Percentiles rank a stretch among this genome's conserved stretches.
phyloP scores from a whole-genome alignment of 2,113 vertebrate genomes.

The Symphodus melops region DNA sequence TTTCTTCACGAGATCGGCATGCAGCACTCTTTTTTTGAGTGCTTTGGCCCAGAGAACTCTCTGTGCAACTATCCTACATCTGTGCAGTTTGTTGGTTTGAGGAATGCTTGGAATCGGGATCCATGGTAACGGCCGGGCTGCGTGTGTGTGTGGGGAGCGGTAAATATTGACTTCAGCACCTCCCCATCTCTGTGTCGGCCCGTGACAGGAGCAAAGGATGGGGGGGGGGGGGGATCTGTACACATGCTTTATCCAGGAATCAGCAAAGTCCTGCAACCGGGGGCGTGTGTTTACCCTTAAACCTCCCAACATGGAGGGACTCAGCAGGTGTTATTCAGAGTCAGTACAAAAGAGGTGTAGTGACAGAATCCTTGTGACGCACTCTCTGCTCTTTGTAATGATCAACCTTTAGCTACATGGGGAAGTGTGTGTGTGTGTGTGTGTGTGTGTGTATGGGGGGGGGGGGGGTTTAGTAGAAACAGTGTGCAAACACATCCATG shows the following conservation, averaged over 20 bases:
- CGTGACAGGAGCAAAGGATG: constrained; percentile 48
- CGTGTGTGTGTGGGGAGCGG: constrained; percentile 52
- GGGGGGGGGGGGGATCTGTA: constrained; percentile 16
- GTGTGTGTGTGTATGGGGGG: constrained; percentile 4
- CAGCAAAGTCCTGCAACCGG: constrained; percentile 45
- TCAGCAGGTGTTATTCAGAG: neutral
- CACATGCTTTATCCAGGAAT: constrained; percentile 59
- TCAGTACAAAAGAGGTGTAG: neutral
- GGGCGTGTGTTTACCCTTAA: constrained; percentile 63
- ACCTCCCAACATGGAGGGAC: constrained; percentile 44
- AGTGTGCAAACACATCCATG: constrained; percentile 54
- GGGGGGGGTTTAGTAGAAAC: too few relatives aligned
- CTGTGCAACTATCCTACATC: constrained; percentile 51
- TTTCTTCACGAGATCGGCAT: constrained; percentile 55
- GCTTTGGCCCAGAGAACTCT: constrained; percentile 41
- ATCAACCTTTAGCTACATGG: constrained; percentile 19
- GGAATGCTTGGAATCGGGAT: constrained; percentile 77
- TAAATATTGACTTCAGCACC: constrained; percentile 83
- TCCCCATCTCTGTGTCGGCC: constrained; percentile 62
- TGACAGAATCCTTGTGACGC: neutral
- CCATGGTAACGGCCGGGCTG: constrained; percentile 68
- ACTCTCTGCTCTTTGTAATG: constrained; percentile 5
- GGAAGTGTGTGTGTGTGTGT: constrained; percentile 20
- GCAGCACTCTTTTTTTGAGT: constrained; percentile 12
- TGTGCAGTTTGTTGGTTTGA: constrained; percentile 64